Base-by-base conservation (phyloP, 2,113 vertebrate genomes). In the Platysteira castanea region DNA sequence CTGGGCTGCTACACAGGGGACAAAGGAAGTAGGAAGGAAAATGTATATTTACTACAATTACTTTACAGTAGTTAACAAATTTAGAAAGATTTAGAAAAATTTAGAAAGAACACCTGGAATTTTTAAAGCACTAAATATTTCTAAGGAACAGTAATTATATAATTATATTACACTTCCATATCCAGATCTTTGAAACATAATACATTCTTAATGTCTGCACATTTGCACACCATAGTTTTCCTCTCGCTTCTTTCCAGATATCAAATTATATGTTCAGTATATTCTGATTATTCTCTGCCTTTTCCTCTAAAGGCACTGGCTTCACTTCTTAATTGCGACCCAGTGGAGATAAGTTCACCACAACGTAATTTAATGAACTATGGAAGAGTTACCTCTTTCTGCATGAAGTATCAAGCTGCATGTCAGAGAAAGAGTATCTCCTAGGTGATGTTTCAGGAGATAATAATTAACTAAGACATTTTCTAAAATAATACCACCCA, bases 321-420 rank as follows among this genome's bases (percentile, higher is more conserved):
- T 95, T 83, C 84, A 70, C 90, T 96, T 95, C 91, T 96, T 95
- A 90, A 97, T 96, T 64, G 15, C n/a, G 42, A 95, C 89, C 77
- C 77, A 85, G 93, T 26, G 92, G 92, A 94, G 90, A 56, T 54
- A 90, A 61, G 67, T 95, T 82, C 96, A 96, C 74, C 46, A 52
- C 67, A 88, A 71, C 93, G 64, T 11, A 57, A 79, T 81, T 86
- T 90, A 92, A 96, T 73, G 81, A 95, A 91, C 56, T 63, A 16
- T 35, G 82, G 60, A 75, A 93, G 70, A 69, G 89, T 75, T 94
- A 47, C 87, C 84, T 85, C 80, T 92, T 91, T 41, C 89, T 93
- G 89, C 89, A 74, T 57, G 57, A 95, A 83, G 77, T 50, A 94
- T 26, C 46, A 84, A 87, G 86, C 89, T 89, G 61, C 73, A 28